Conservation (phyloP, 1,140 invertebrate genomes). For the Scaptomyza hsui region DNA sequence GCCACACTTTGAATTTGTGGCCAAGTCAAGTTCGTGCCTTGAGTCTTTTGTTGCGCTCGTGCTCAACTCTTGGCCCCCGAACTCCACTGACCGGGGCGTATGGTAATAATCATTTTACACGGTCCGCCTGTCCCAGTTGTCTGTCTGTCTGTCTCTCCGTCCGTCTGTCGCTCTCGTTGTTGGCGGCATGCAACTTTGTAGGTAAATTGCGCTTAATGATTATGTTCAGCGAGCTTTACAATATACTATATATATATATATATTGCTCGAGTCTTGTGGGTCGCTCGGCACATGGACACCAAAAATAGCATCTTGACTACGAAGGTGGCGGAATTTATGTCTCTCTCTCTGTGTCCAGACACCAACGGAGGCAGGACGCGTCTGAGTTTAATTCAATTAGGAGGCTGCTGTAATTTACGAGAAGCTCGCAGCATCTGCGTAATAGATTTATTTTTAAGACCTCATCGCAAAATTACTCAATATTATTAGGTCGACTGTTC, state of each 20-base stretch:
- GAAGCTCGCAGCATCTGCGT: conserved; percentile 20
- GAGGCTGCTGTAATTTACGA: conserved; percentile 70
- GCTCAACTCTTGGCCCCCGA: conserved; percentile 59
- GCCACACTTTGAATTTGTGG: conserved; percentile 78
- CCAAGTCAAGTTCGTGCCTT: conserved; percentile 80
- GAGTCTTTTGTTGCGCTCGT: conserved; percentile 78
- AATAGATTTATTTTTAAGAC: conserved; percentile 67
- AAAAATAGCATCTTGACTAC: conserved; percentile 46
- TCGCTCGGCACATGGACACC: conserved; percentile 30
- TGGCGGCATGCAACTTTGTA: conserved; percentile 78
- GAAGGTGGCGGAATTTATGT: conserved; percentile 71
- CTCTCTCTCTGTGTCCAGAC: conserved; percentile 20
- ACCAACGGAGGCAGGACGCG: conserved; percentile 53
- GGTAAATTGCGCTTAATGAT: conserved; percentile 83
- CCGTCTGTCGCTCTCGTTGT: conserved; percentile 18
- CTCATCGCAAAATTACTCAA: conserved; percentile 70
- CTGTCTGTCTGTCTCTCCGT: not conserved
- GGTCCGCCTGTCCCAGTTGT: conserved; percentile 10
- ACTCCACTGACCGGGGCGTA: conserved; percentile 52
- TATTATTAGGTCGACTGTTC: conserved; percentile 58
- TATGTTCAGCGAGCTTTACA: conserved; percentile 75
- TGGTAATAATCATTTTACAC: conserved; percentile 79
- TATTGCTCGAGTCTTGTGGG: conserved; percentile 15
- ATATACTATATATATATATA: conserved; percentile 44
- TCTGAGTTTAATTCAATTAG: conserved; percentile 77